These are phyloP conservation scores for Cheirogaleus medius DNA, from an alignment of 2,113 vertebrate species.

Conservation along the genomic window DNA sequence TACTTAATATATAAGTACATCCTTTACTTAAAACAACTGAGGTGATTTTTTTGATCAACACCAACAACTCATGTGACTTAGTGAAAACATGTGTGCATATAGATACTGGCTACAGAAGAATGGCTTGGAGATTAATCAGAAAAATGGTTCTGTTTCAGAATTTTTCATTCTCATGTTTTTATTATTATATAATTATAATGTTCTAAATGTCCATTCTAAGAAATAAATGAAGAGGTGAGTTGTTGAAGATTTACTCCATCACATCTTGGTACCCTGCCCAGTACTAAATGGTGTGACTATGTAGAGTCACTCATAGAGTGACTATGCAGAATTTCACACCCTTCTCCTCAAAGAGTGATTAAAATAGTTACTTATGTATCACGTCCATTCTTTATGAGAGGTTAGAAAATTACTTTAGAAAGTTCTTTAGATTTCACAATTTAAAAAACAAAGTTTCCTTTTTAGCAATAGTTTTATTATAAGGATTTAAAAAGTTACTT, in stretches of 20 bases:
- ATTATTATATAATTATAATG: not conserved
- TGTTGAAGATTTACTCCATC: not conserved
- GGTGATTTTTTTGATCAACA: not conserved
- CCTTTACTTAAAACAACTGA: not conserved
- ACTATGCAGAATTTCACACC: not conserved
- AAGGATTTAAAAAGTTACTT: slow-evolving; percentile 8
- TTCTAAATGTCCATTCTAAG: not conserved
- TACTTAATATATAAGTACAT: not conserved
- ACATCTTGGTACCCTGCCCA: not conserved
- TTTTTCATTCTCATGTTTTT: not conserved
- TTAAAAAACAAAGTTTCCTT: not conserved
- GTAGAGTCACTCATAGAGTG: not conserved
- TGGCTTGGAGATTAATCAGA: not conserved
- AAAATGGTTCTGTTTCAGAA: not conserved
- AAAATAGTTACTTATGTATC: not conserved
- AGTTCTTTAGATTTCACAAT: not conserved
- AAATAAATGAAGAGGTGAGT: not conserved
- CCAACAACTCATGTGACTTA: not conserved
- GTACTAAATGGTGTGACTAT: not conserved
- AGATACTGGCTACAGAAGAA: not conserved
- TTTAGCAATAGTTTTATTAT: slow-evolving; percentile 37
- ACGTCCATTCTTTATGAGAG: not conserved
- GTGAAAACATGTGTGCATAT: not conserved
- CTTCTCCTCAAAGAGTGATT: not conserved
- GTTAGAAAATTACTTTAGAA: slow-evolving; percentile 3